Evolutionary conservation across 2,888 invertebrate species (phyloP), one percentile per base, ranked within the genome.

Genomic region (Rhorus exstirpatorius): DNA sequence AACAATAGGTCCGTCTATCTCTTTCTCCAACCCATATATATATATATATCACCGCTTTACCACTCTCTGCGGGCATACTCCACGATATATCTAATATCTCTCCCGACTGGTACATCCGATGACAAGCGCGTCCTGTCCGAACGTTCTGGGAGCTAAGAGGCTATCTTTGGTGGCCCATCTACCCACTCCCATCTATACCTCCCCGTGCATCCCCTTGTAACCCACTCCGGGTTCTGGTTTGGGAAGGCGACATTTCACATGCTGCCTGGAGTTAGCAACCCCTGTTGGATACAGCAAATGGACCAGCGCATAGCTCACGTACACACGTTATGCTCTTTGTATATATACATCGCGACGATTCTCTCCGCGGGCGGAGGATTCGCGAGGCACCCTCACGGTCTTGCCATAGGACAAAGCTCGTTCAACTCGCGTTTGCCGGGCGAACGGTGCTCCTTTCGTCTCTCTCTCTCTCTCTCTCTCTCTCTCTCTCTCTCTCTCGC

Each of bases 81-180:
- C 26, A 10, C 35, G 14, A 78, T 86, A 82, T 84, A 83, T 86
- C 83, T 81, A 67, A 67, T 76, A 83, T 86, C 84, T 83, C 78
- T 63, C 74, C 79, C 77, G 77, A 72, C 61, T 71, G 78, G 80
- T 82, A 81, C 79, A 81, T 78, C 80, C 84, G 80, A 83, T 83
- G 83, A 85, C 84, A 84, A 82, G 80, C 87, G 84, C 85, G 88
- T 89, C 88, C 89, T 88, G 89, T 86, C 86, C 88, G 84, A 88
- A 80, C 68, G 82, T 68, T 76, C 80, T 63, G 60, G 87, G 84
- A 84, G 84, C 88, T 86, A 88, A 85, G 82, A 85, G 87, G 86
- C 87, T 90, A 91, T 91, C 91, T 87, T 74, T 26, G 85, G 65
- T 83, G 88, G 86, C 86, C 89, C 88, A 90, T 90, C 91, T 89